Evolutionary conservation across 2,797 vertebrate species (phyloP).

Genomic region (Pelodytes ibericus): DNA sequence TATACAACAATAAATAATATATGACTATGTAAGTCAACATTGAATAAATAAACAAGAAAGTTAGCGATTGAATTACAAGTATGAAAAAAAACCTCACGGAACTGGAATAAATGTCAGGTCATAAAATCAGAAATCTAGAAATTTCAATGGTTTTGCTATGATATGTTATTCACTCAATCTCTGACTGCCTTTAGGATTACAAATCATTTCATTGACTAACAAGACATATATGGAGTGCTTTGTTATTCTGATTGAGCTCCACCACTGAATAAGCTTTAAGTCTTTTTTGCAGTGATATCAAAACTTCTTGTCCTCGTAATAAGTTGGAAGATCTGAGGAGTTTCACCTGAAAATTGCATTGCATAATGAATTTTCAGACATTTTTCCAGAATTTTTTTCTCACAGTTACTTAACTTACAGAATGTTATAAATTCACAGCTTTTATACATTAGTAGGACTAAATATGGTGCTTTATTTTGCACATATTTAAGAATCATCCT

Average conservation of each 20-base stretch:
- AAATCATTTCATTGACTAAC: slow-evolving; percentile 98
- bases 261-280: slow-evolving; percentile 70
- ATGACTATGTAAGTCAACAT: not conserved
- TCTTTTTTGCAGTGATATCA: slow-evolving; percentile 72
- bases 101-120: slow-evolving; percentile 72
- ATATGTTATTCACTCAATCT: slow-evolving; percentile 94
- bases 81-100: slow-evolving; percentile 59
- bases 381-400: not conserved
- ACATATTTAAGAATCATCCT: too few relatives aligned
- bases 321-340: slow-evolving; percentile 72
- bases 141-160: slow-evolving; percentile 83
- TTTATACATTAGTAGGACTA: too few relatives aligned
- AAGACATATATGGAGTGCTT: slow-evolving; percentile 91
- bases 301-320: slow-evolving; percentile 71
- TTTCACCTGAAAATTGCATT: not conserved
- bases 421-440: too few relatives aligned
- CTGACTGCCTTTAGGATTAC: slow-evolving; percentile 96
- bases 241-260: slow-evolving; percentile 82
- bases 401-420: not conserved
- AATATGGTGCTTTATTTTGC: too few relatives aligned
- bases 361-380: too few relatives aligned
- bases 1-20: slow-evolving; percentile 26
- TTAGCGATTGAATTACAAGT: slow-evolving; percentile 62
- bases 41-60: slow-evolving; percentile 30
- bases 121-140: slow-evolving; percentile 74